Evolutionary conservation across 2,797 vertebrate species (phyloP), one percentile per base, ranked within the genome.

Genomic region (Dendrocincla tyrannina): DNA sequence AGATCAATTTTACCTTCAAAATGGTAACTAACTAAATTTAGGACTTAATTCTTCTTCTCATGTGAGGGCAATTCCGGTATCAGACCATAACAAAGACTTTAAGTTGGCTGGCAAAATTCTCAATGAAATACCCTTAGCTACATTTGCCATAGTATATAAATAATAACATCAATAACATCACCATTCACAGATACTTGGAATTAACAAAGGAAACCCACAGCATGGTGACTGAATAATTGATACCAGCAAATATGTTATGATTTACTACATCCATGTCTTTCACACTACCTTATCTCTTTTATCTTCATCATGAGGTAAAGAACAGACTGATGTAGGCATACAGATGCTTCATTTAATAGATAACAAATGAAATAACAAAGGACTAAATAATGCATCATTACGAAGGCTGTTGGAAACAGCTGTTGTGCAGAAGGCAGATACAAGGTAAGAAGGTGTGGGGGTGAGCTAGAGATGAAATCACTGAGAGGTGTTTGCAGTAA

Each of bases 141-240:
- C n/a, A 32, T 25, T 68, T 83, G 5, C 35, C 28, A 25, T 17
- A 37, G 11, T 44, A 49, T 23, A 53, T 37, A 62, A 93, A 69
- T 42, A 73, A 37, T 1, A 72, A 30, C 12, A 42, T n/a, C 37
- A 69, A 37, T 1, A 63, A 30, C 12, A 46, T n/a, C 32, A 72
- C 7, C 23, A 56, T 41, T 88, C 41, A 35, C 10, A 85, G 67
- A 59, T 35, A 32, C 41, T 68, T 56, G n/a, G 15, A 85, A 80
- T 16, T 49, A 58, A 58, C 41, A 64, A 52, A 14, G 4, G 30
- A 79, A 92, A 79, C 30, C 70, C 33, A 63, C 1, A 73, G 12
- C 32, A 73, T 6, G 3, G 50, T 49, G 56, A 83, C 13, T 1
- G 0, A 50, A 22, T 60, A 53, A 60, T 1, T 69, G n/a, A 9